A percentile compares a stretch with the other conserved stretches of the same genome.
These are phyloP conservation scores for Drosophila atripex DNA, from an alignment of 2,888 invertebrate species.

Conservation along the genomic window DNA sequence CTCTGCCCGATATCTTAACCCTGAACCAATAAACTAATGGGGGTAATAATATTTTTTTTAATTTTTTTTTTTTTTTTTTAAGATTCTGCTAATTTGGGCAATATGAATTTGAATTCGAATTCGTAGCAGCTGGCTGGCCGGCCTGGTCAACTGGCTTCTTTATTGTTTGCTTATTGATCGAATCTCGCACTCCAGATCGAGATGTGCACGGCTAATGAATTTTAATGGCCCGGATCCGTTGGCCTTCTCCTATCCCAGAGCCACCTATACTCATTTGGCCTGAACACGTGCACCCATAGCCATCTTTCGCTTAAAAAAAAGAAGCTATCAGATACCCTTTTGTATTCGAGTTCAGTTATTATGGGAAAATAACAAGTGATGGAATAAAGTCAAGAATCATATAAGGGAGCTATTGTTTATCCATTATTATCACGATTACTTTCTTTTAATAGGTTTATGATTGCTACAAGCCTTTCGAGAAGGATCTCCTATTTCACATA, in stretches of 20 bases:
- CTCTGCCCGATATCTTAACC: neutral
- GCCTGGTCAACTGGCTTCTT: constrained; percentile 13
- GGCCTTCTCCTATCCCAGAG: constrained; percentile 10
- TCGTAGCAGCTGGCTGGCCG: constrained; percentile 20
- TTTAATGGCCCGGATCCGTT: constrained; percentile 60
- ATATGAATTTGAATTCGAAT: constrained; percentile 30
- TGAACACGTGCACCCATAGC: constrained; percentile 29
- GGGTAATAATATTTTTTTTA: neutral
- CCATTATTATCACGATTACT: too few species aligned
- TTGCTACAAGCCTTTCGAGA: neutral
- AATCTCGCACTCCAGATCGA: constrained; percentile 39
- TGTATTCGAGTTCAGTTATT: neutral
- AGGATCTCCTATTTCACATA: too few species aligned
- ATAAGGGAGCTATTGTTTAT: too few species aligned
- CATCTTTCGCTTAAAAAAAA: neutral
- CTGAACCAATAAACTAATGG: neutral
- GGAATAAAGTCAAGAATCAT: constrained; percentile 13
- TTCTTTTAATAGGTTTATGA: neutral
- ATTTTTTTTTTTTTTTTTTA: neutral
- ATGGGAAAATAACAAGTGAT: constrained; percentile 7
- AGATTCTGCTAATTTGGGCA: constrained; percentile 36
- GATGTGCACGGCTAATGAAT: constrained; percentile 69
- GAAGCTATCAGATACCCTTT: constrained; percentile 33
- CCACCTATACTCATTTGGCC: constrained; percentile 26
- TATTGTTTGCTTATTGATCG: constrained; percentile 59